Percentiles rank a stretch among this genome's conserved stretches.
phyloP scores from a whole-genome alignment of 2,888 invertebrate genomes.

The Cyrtodaria siliqua region DNA sequence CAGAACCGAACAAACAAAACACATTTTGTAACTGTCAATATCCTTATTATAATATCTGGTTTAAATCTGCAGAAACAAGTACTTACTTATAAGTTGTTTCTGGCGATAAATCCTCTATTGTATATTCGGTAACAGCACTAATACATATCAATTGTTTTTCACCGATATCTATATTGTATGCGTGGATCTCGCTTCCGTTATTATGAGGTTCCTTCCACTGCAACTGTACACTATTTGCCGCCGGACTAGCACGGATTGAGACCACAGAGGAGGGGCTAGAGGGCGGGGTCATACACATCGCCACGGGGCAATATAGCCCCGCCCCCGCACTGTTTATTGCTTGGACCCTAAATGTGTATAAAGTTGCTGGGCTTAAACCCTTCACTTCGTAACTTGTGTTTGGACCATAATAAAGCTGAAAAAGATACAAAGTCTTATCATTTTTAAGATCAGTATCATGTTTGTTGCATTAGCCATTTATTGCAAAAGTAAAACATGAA shows the following conservation, averaged over 20 bases:
- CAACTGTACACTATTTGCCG: conserved; percentile 89
- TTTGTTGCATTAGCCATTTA: too few species aligned
- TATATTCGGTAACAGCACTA: conserved; percentile 86
- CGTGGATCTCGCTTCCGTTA: conserved; percentile 92
- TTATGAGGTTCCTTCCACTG: conserved; percentile 91
- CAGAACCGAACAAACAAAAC: too few species aligned
- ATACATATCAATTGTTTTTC: conserved; percentile 78
- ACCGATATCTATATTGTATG: conserved; percentile 92
- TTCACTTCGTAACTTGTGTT: conserved; percentile 89
- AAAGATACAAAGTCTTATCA: conserved; percentile 17
- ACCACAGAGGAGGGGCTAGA: conserved; percentile 91
- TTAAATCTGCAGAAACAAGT: too few species aligned
- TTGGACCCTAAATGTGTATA: conserved; percentile 93
- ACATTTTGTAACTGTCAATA: too few species aligned
- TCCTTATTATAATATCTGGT: too few species aligned
- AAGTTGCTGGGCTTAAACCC: conserved; percentile 92
- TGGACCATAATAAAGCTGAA: conserved; percentile 84
- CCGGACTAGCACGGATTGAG: conserved; percentile 87
- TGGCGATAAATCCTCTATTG: conserved; percentile 91
- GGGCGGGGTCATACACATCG: conserved; percentile 91
- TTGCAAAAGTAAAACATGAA: too few species aligned
- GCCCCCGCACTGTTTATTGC: conserved; percentile 94
- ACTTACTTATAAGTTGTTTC: conserved; percentile 91
- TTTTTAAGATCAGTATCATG: too few species aligned
- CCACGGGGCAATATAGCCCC: conserved; percentile 90